Base-by-base conservation (phyloP, 2,888 invertebrate genomes). In the Polyploca ridens region DNA sequence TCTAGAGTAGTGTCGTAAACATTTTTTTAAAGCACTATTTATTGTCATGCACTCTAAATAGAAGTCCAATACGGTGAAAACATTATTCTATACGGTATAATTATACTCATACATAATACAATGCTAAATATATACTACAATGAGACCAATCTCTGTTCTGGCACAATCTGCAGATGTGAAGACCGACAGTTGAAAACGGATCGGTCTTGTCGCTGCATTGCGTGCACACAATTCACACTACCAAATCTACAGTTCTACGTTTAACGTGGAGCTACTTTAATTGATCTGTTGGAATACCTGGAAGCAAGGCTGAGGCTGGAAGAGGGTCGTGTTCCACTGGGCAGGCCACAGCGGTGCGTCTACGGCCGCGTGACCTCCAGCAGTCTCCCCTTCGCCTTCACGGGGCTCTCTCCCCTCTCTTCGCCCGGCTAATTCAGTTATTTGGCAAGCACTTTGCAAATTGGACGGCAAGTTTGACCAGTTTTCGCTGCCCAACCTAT, bases 401-500 rank as follows among this genome's bases (percentile, higher is more conserved):
- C 77, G 80, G 63, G 70, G 65, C 70, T 78, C 85, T n/a, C 79
- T 67, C 62, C 69, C 77, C 63, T 82, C 87, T 62, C 88, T 86
- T 67, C 90, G 80, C 62, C 86, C 86, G 33, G 88, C 85, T 70
- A 94, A 75, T 79, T 95, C 96, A 59, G 95, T 95, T 76, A 96
- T 96, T 86, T 96, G 96, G 76, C 96, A 96, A 69, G 96, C 95
- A 75, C 89, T 95, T 82, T 96, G 96, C 86, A 96, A 85, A 70
- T 91, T 95, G 76, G 94, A 95, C 65, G 96, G 96, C 77, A 96
- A 85, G 68, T 95, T 95, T 65, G 95, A 95, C 96, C 96, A 96
- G 74, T 90, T 94, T 83, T 95, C 94, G 70, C 94, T 94, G 46
- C 93, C 91, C 75, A 95, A 89, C 74, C 92, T 87, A 75, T 93